Base-by-base conservation (phyloP, 2,797 vertebrate genomes). In the Nyctibius grandis region DNA sequence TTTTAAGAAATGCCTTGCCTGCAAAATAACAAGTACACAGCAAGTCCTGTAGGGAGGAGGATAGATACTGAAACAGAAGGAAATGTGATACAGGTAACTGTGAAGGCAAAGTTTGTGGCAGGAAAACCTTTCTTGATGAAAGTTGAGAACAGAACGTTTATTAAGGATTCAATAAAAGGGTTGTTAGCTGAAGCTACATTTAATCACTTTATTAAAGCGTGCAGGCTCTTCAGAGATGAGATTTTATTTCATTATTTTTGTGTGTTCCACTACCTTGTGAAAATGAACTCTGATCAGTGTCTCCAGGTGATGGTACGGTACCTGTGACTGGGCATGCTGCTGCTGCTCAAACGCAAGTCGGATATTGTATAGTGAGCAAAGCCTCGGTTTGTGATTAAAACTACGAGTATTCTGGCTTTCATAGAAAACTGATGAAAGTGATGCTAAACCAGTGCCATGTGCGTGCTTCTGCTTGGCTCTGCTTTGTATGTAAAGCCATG, bases 241-340 rank as follows among this genome's bases (percentile, higher is more conserved):
- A 25, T 40, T 18, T 79, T 10, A 26, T 77, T 74, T 87, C 81
- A 29, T 11, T 19, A 4, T 60, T 57, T 64, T 29, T 29, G 25
- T 15, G 12, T n/a, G 33, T 83, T 72, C 25, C 3, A 3, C 25
- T 75, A 0, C 23, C 36, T 72, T 38, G 6, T 0, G 1, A 31
- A 78, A n/a, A 63, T 16, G 42, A 40, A 7, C 29, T 50, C 8
- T 42, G 68, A 6, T 42, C 22, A 3, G 16, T 25, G 20, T 76
- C 26, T 50, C 31, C 48, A 45, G 40, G 29, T 54, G 61, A 18
- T 7, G 34, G 29, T 4, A 8, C 25, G 4, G 15, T 45, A 14
- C 44, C n/a, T 64, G 70, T 53, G 42, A 36, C 0, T 9, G 61
- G 38, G 34, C 33, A 20, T 5, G n/a, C 31, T 0, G 1, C 42